phyloP scores from a whole-genome alignment of 2,888 invertebrate genomes.

The Acleris literana region DNA sequence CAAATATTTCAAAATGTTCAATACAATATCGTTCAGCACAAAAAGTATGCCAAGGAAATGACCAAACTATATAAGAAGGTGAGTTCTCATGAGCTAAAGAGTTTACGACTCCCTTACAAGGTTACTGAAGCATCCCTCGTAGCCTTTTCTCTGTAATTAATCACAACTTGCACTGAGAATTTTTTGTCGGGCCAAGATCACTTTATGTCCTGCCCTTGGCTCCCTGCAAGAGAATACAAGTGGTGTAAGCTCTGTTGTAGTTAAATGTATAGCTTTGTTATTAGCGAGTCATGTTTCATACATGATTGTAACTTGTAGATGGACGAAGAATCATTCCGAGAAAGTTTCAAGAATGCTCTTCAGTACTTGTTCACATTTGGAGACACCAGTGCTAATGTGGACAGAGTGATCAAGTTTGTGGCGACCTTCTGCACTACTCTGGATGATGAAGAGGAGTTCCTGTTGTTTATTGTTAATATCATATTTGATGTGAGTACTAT shows the following conservation, averaged over 20 bases:
- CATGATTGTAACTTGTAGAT: conserved; percentile 50
- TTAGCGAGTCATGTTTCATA: no score
- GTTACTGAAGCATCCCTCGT: no score
- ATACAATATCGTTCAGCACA: conserved; percentile 85
- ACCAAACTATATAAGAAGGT: conserved; percentile 86
- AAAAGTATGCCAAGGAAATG: conserved; percentile 85
- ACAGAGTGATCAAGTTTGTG: conserved; percentile 87
- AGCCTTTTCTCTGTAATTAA: no score
- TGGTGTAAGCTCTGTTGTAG: neutral
- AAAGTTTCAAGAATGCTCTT: conserved; percentile 86
- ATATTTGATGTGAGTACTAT: conserved; percentile 80
- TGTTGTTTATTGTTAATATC: conserved; percentile 84
- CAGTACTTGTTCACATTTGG: conserved; percentile 86
- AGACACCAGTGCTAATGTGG: conserved; percentile 87
- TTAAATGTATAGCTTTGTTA: no score
- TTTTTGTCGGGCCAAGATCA: no score
- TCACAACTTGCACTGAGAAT: no score
- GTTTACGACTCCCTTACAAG: no score
- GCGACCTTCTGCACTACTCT: conserved; percentile 87
- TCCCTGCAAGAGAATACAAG: no score
- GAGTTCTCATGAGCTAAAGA: conserved; percentile 40
- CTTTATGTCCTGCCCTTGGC: no score
- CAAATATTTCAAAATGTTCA: conserved; percentile 86
- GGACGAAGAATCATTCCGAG: conserved; percentile 83
- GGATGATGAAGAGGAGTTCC: conserved; percentile 82